A percentile compares a stretch with the other conserved stretches of the same genome.
These are phyloP conservation scores for Odobenus rosmarus DNA, from an alignment of 2,113 vertebrate species.

Conservation along the genomic window DNA sequence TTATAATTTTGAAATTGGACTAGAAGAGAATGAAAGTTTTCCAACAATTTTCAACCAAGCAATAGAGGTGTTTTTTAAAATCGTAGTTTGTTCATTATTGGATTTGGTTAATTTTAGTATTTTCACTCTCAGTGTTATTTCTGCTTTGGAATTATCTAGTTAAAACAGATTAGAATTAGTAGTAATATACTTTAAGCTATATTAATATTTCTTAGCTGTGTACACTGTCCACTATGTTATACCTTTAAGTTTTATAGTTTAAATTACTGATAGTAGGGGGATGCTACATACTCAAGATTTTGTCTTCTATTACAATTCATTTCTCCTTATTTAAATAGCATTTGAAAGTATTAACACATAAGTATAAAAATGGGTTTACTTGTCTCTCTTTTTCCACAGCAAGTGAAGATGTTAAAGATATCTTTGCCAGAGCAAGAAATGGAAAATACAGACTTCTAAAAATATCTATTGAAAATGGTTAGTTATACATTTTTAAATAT, in stretches of 20 bases:
- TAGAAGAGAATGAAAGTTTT: constrained; percentile 39
- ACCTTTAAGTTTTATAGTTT: constrained; percentile 33
- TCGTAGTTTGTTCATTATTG: constrained; percentile 9
- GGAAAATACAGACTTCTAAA: constrained; percentile 95
- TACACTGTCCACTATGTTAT: background rate
- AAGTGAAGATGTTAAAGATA: constrained; percentile 92
- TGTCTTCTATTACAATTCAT: constrained; percentile 35
- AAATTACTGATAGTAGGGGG: constrained; percentile 15
- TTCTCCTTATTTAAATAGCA: background rate
- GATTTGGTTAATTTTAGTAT: background rate
- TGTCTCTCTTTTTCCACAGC: constrained; percentile 86
- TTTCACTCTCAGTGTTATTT: constrained; percentile 15
- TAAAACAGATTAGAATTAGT: background rate
- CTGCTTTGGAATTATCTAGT: background rate
- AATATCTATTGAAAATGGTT: constrained; percentile 95
- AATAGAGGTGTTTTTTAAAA: background rate
- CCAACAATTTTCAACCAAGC: constrained; percentile 14
- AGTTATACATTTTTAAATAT: constrained; percentile 76
- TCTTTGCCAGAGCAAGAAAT: constrained; percentile 93
- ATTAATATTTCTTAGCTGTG: background rate
- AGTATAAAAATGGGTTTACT: constrained; percentile 35
- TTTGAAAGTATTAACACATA: constrained; percentile 13
- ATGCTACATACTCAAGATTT: background rate
- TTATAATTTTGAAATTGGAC: constrained; percentile 3
- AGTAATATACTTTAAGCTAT: background rate